Percentiles rank a stretch among this genome's conserved stretches.
Conservation (phyloP, 2,888 invertebrate species). For the Siphlonurus alternatus region DNA sequence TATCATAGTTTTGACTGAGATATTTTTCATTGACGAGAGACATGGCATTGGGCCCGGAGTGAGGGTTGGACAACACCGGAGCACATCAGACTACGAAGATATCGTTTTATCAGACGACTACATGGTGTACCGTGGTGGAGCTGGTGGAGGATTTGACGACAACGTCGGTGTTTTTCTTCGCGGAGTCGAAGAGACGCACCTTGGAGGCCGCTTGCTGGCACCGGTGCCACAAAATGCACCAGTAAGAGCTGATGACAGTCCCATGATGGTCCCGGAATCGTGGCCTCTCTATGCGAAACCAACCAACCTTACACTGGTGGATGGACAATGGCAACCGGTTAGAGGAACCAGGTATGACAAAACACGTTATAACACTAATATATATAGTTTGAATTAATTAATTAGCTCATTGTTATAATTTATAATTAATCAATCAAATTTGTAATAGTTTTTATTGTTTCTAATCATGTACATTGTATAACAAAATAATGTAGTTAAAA, state of each 20-base stretch:
- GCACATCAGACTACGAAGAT: constrained; percentile 52
- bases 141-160: constrained; percentile 14
- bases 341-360: constrained; percentile 45
- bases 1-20: constrained; percentile 72
- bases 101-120: constrained; percentile 34
- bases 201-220: constrained; percentile 1
- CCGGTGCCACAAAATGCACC: constrained; percentile 1
- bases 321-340: constrained; percentile 65
- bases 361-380: too few relatives aligned
- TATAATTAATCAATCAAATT: too few relatives aligned
- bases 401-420: background rate
- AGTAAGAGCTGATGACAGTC: background rate
- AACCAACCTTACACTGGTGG: constrained; percentile 42
- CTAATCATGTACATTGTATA: too few relatives aligned
- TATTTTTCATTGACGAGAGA: constrained; percentile 49
- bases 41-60: constrained; percentile 24
- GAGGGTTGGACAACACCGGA: constrained; percentile 24
- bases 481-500: too few relatives aligned
- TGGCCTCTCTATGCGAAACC: constrained; percentile 36
- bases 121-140: constrained; percentile 19
- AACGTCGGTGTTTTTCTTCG: constrained; percentile 31
- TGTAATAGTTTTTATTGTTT: too few relatives aligned
- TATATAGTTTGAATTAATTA: background rate
- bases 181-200: constrained; percentile 18
- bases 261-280: constrained; percentile 18